These are phyloP conservation scores for Galendromus occidentalis DNA, from an alignment of 1,140 invertebrate species.

Conservation along the genomic window DNA sequence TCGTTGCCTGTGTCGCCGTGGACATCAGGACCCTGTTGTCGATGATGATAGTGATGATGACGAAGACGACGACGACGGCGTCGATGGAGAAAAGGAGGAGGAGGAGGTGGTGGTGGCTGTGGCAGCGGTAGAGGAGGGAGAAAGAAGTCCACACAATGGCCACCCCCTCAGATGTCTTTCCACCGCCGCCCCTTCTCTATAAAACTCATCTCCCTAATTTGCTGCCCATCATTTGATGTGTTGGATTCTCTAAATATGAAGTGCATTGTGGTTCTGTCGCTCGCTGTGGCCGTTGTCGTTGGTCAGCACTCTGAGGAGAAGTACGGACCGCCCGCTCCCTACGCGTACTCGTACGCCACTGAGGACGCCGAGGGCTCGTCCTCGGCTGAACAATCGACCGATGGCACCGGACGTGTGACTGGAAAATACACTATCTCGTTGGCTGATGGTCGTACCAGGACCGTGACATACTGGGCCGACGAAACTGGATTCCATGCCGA, in stretches of 20 bases:
- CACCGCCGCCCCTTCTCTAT: neutral
- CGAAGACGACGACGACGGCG: neutral
- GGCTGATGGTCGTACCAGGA: neutral
- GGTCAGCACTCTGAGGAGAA: neutral
- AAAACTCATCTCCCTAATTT: neutral
- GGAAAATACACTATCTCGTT: conserved; percentile 4
- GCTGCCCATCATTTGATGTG: neutral
- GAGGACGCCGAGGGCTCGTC: conserved; percentile 7
- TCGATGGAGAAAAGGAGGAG: neutral
- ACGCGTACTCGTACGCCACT: conserved; percentile 5
- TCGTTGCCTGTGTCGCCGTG: neutral
- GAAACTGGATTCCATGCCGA: conserved; percentile 1
- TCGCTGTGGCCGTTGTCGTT: neutral
- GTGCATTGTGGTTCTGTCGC: neutral
- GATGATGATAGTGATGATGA: neutral
- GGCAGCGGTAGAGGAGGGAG: neutral
- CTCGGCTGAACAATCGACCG: neutral
- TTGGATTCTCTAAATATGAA: neutral
- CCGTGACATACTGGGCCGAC: conserved; percentile 1
- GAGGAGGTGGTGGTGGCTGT: neutral
- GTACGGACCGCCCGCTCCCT: neutral
- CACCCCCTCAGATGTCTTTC: neutral
- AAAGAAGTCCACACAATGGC: neutral
- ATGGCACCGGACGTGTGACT: neutral
- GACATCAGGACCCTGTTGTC: neutral